phyloP scores from a whole-genome alignment of 2,888 invertebrate genomes.

The Steinernema carpocapsae region DNA sequence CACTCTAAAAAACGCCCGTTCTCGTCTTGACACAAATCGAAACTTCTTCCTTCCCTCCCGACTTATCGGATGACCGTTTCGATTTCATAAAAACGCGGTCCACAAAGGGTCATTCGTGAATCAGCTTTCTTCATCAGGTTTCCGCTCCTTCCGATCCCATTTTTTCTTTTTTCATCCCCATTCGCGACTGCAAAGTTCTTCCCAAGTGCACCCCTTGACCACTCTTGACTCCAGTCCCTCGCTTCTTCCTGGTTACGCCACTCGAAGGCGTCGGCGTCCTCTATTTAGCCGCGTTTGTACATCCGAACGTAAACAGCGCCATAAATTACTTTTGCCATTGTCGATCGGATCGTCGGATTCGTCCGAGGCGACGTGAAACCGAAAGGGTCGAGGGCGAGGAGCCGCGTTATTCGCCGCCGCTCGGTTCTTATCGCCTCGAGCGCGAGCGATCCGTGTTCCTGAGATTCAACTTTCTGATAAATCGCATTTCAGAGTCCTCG shows the following conservation, averaged over 20 bases:
- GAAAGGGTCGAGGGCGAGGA: not conserved
- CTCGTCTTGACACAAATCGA: not conserved
- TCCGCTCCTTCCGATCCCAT: constrained; percentile 10
- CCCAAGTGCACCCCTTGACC: not conserved
- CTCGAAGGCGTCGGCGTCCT: not conserved
- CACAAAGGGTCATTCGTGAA: constrained; percentile 12
- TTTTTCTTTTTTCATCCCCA: not conserved
- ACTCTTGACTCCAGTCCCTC: not conserved
- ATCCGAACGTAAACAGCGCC: not conserved
- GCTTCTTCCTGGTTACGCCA: not conserved
- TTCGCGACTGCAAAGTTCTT: not conserved
- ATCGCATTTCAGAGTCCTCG: constrained; percentile 3
- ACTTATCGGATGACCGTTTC: constrained; percentile 26
- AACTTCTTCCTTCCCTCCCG: not conserved
- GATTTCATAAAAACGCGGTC: constrained; percentile 13
- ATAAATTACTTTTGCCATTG: constrained; percentile 9
- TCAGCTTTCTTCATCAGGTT: not conserved
- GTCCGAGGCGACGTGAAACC: constrained; percentile 15
- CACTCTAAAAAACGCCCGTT: no score
- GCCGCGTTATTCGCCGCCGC: not conserved
- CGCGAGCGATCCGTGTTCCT: not conserved
- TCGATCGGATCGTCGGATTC: not conserved
- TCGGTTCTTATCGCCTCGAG: not conserved
- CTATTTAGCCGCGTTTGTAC: no score
- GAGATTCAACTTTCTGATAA: constrained; percentile 1